Evolutionary conservation across 2,888 invertebrate genomes (phyloP).

Genomic region (Temnothorax ravouxi): DNA sequence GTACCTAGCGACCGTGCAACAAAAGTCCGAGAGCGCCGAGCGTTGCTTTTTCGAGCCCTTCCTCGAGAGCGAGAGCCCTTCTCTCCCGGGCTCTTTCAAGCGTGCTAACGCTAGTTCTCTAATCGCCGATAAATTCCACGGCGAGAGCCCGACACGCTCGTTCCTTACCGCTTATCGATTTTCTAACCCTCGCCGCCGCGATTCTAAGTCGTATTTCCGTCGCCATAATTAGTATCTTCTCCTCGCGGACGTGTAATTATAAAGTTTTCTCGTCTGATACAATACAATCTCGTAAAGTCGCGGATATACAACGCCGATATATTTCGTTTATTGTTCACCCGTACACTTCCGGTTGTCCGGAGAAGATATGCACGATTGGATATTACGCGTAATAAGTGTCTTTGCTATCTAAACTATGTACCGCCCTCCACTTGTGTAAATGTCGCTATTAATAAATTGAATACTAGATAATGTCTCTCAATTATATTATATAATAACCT

Average conservation of each 20-base stretch:
- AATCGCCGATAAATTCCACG: constrained; percentile 69
- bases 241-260: constrained; percentile 50
- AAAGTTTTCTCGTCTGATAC: constrained; percentile 46
- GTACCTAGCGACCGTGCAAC: constrained; percentile 71
- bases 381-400: constrained; percentile 26
- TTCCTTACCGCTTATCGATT: constrained; percentile 55
- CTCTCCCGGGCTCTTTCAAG: constrained; percentile 30
- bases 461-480: background rate
- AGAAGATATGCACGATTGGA: constrained; percentile 9
- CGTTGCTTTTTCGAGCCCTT: constrained; percentile 66
- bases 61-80: constrained; percentile 15
- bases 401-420: background rate
- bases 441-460: constrained; percentile 19
- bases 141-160: constrained; percentile 46
- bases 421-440: background rate
- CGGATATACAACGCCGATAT: constrained; percentile 22
- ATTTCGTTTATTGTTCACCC: constrained; percentile 36
- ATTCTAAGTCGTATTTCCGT: constrained; percentile 56
- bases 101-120: constrained; percentile 65
- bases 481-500: background rate
- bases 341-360: constrained; percentile 22
- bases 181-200: constrained; percentile 41
- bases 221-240: constrained; percentile 53
- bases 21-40: constrained; percentile 62
- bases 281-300: constrained; percentile 52